Percentiles rank a stretch among this genome's conserved stretches.
Evolutionary conservation across 2,113 vertebrate species (phyloP).

Genomic region (Grus americana): DNA sequence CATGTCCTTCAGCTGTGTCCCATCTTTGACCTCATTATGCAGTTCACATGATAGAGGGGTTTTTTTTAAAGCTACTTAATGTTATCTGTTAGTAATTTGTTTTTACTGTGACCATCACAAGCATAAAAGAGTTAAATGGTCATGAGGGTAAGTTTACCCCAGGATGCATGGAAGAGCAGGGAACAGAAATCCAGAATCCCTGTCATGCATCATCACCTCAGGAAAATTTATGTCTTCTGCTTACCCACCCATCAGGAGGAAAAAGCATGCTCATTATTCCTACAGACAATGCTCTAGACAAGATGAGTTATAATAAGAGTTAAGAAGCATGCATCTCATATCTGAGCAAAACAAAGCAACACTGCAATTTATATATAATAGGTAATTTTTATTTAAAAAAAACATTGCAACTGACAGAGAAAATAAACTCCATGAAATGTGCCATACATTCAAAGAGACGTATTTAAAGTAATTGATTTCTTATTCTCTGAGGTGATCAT

Average conservation of each 20-base stretch:
- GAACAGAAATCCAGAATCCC: background rate
- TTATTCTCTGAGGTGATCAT: conserved; percentile 44
- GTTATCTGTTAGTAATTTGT: background rate
- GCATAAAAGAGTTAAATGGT: background rate
- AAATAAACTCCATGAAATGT: background rate
- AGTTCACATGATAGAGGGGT: background rate
- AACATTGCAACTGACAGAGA: background rate
- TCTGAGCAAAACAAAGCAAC: conserved; percentile 4
- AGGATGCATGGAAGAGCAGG: background rate
- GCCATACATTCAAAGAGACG: conserved; percentile 38
- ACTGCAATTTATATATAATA: background rate
- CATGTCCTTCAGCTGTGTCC: background rate
- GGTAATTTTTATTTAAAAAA: conserved; percentile 45
- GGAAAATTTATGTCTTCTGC: background rate
- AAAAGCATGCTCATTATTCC: background rate
- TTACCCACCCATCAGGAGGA: background rate
- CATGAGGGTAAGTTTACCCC: background rate
- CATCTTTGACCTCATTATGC: background rate
- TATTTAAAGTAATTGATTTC: background rate
- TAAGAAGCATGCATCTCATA: background rate
- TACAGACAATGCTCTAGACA: background rate
- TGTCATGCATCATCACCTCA: background rate
- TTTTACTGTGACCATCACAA: background rate
- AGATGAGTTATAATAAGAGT: background rate
- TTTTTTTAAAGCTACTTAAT: background rate